A percentile compares a stretch with the other conserved stretches of the same genome.
These are phyloP conservation scores for Drosophila maculinotata DNA, from an alignment of 2,888 invertebrate genomes.

Conservation along the genomic window DNA sequence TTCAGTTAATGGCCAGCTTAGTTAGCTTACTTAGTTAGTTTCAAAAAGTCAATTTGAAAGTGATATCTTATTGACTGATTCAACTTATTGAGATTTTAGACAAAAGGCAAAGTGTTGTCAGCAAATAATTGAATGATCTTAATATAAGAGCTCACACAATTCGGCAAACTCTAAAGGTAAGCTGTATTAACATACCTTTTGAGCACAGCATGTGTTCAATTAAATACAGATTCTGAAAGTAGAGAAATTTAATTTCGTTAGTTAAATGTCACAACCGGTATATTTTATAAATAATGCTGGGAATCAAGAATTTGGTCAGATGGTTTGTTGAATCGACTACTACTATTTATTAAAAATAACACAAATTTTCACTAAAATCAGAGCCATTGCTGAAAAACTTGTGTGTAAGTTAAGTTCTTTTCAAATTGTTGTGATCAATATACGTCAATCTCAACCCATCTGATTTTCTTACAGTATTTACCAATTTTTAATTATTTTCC, in stretches of 20 bases:
- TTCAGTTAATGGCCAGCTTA: constrained; percentile 30
- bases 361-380: no score
- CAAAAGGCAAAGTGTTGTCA: background rate
- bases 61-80: constrained; percentile 12
- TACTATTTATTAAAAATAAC: no score
- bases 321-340: no score
- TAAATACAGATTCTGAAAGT: constrained; percentile 22
- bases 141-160: background rate
- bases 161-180: background rate
- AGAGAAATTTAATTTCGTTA: background rate
- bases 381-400: no score
- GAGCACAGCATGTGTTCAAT: constrained; percentile 2
- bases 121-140: no score
- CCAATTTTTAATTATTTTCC: background rate
- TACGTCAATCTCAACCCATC: background rate
- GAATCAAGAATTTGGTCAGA: no score
- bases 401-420: no score
- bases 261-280: background rate
- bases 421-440: background rate
- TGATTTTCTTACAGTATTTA: background rate
- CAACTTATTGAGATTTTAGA: constrained; percentile 21
- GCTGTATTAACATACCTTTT: constrained; percentile 26
- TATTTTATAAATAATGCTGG: no score
- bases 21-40: constrained; percentile 21
- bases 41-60: constrained; percentile 6